These are phyloP conservation scores for Blastobasis adustella DNA, from an alignment of 2,888 invertebrate species.

Conservation along the genomic window DNA sequence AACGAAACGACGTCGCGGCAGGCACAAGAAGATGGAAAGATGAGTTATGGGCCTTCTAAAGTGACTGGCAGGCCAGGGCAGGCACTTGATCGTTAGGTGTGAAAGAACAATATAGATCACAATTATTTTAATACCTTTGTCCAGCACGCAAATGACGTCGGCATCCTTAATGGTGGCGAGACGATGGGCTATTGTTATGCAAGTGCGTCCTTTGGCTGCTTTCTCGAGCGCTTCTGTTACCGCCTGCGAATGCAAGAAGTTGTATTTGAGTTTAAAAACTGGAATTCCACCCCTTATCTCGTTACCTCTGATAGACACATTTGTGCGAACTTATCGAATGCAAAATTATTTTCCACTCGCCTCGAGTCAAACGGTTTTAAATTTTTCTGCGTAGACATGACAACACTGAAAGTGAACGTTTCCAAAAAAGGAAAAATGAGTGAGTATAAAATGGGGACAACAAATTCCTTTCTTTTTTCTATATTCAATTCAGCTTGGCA, in stretches of 20 bases:
- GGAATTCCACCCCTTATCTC: not conserved
- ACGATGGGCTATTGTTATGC: constrained; percentile 90
- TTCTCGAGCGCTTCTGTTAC: constrained; percentile 90
- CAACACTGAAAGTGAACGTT: not conserved
- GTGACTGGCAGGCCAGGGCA: no score
- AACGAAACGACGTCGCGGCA: no score
- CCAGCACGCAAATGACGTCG: constrained; percentile 88
- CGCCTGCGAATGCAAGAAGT: constrained; percentile 49
- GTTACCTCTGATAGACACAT: not conserved
- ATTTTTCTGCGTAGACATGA: not conserved
- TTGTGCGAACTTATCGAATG: not conserved
- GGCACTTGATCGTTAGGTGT: no score
- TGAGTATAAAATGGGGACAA: no score
- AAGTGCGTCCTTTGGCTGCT: constrained; percentile 87
- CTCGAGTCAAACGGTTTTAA: not conserved
- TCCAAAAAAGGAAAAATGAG: no score
- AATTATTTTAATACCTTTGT: constrained; percentile 73
- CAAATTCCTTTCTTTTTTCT: no score
- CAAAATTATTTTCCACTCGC: not conserved
- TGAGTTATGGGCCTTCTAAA: no score
- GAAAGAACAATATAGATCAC: not conserved
- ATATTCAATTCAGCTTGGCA: no score
- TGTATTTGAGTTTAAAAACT: not conserved
- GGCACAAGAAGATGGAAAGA: no score
- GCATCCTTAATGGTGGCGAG: constrained; percentile 88